Evolutionary conservation across 2,888 invertebrate genomes (phyloP).

Genomic region (Malthinus flaveolus): DNA sequence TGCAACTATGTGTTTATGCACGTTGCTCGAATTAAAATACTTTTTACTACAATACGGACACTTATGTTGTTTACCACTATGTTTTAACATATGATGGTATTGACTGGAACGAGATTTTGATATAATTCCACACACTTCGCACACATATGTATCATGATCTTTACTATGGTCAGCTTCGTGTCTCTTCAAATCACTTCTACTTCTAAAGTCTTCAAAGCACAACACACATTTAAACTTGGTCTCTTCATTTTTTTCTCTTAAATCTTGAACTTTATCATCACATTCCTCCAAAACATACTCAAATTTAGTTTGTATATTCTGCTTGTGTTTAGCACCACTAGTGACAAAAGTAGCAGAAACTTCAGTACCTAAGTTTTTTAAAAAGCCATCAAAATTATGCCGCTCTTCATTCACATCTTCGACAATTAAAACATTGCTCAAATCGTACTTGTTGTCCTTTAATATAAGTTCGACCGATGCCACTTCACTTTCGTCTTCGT

Average conservation of each 20-base stretch:
- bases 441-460: slow-evolving; percentile 35
- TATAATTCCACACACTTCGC: slow-evolving; percentile 38
- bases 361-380: slow-evolving; percentile 41
- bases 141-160: slow-evolving; percentile 28
- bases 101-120: slow-evolving; percentile 35
- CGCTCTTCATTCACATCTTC: slow-evolving; percentile 33
- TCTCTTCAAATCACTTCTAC: slow-evolving; percentile 6
- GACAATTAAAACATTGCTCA: slow-evolving; percentile 39
- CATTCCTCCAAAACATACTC: not conserved
- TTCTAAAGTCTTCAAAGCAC: not conserved
- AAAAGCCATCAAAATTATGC: slow-evolving; percentile 35
- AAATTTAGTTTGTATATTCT: not conserved
- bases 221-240: not conserved
- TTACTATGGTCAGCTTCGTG: slow-evolving; percentile 30
- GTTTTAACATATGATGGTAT: slow-evolving; percentile 44
- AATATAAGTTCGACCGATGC: slow-evolving; percentile 39
- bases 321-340: slow-evolving; percentile 1
- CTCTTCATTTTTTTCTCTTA: slow-evolving; percentile 6
- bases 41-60: slow-evolving; percentile 70
- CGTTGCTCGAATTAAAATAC: slow-evolving; percentile 69
- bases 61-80: slow-evolving; percentile 57
- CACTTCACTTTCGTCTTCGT: not conserved
- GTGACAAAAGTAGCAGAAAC: slow-evolving; percentile 37
- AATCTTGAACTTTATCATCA: not conserved
- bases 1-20: slow-evolving; percentile 76